Base-by-base conservation (phyloP, 1,140 invertebrate species). In the Philopotamus ludificatus region DNA sequence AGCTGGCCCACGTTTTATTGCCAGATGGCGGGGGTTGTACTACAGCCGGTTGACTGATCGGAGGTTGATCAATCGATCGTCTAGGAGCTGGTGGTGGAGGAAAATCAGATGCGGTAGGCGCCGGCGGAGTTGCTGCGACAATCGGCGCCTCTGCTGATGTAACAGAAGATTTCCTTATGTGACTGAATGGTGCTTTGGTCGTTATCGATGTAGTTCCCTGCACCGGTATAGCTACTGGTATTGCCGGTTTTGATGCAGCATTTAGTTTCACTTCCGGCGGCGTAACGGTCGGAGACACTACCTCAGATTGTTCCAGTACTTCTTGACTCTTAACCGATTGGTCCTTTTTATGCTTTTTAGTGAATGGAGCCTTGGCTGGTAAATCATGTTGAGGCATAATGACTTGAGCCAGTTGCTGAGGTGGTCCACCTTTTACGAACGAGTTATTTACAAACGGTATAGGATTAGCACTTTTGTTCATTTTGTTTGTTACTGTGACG, bases 31-130 rank as follows among this genome's bases (percentile, higher is more conserved):
- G 58, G 73, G 74, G 7, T 74, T 75, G 63, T 74, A 74, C 4
- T 72, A 74, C 50, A 73, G 49, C 72, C 1, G 75, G 71, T 8
- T 39, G 25, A 42, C 44, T 23, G 1, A 34, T 8, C 1, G 55
- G 16, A n/a, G 49, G 2, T 73, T 21, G 74, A 34, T 80, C 78
- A 34, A 73, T 73, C 12, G 76, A 72, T 59, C 79, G 76, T 15
- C 79, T 72, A 0, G 79, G 78, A 1, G 79, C 79, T 0, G 79
- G 79, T 0, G 78, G 78, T 3, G 79, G 79, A 3, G 79, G 79
- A 66, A 81, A 81, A 62, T 81, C 79, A 8, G 79, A 80, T 0
- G 79, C 78, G 0, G 77, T 79, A 0, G 79, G 79, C 0, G 79
- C 76, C 0, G 76, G 76, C 0, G 76, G 76, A 0, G 77, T 75